Percentiles rank a stretch among this genome's conserved stretches.
phyloP scores from a whole-genome alignment of 1,140 invertebrate genomes.

The Drosophila funebris region DNA sequence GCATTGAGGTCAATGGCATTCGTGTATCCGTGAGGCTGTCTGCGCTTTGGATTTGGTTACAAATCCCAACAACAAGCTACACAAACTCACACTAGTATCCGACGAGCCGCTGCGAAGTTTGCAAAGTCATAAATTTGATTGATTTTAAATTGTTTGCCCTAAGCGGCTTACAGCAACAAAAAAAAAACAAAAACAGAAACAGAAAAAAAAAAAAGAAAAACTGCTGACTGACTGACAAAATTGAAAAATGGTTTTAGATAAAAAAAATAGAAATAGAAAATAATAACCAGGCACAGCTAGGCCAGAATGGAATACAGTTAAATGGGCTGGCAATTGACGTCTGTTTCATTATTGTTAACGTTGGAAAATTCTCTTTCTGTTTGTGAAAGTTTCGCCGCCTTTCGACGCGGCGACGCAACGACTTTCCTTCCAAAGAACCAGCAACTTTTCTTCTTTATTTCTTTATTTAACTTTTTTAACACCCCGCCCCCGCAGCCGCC shows the following conservation, averaged over 20 bases:
- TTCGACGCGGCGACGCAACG: slow-evolving; percentile 7
- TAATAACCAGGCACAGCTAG: slow-evolving; percentile 9
- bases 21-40: slow-evolving; percentile 30
- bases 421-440: slow-evolving; percentile 37
- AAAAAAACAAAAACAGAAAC: too few relatives aligned
- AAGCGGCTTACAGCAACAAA: slow-evolving; percentile 36
- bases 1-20: slow-evolving; percentile 51
- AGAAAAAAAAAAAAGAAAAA: slow-evolving; percentile 13
- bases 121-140: slow-evolving; percentile 59
- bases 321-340: slow-evolving; percentile 32
- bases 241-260: slow-evolving; percentile 28
- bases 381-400: slow-evolving; percentile 45
- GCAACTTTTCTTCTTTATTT: not conserved
- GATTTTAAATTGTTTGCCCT: slow-evolving; percentile 50
- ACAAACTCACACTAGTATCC: slow-evolving; percentile 9
- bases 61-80: slow-evolving; percentile 26
- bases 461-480: slow-evolving; percentile 21
- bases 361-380: slow-evolving; percentile 41
- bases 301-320: slow-evolving; percentile 28
- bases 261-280: not conserved
- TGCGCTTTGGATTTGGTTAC: slow-evolving; percentile 43
- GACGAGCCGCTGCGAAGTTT: slow-evolving; percentile 32
- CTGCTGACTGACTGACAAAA: slow-evolving; percentile 31
- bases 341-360: slow-evolving; percentile 37
- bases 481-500: not conserved